phyloP scores from a whole-genome alignment of 2,797 vertebrate species.

The Zalophus californianus region DNA sequence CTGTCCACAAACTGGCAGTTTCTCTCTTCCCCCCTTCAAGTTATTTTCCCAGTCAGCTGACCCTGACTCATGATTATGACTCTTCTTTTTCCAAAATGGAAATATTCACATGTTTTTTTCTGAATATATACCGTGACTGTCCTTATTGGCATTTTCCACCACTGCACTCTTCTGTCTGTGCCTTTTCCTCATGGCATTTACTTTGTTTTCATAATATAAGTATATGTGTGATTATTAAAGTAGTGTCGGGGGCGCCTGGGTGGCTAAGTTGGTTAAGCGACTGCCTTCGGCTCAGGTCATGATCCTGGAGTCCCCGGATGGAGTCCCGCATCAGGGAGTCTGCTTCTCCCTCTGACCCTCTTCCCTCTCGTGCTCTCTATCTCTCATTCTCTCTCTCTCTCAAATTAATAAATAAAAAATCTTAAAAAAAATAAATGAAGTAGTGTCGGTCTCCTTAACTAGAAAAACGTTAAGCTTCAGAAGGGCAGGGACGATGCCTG shows the following conservation, averaged over 20 bases:
- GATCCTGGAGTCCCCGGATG: too few species aligned
- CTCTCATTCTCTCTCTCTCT: too few species aligned
- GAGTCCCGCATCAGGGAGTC: too few species aligned
- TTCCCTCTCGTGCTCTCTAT: too few species aligned
- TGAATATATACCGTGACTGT: neutral
- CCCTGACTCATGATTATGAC: constrained; percentile 18
- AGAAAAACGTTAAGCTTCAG: neutral
- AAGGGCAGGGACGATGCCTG: neutral
- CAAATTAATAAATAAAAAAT: too few species aligned
- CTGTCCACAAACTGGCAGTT: neutral
- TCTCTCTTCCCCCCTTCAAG: neutral
- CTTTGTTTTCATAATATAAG: constrained; percentile 23
- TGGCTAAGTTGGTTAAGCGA: too few species aligned
- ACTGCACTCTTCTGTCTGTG: neutral
- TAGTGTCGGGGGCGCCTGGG: neutral
- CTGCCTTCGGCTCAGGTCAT: too few species aligned
- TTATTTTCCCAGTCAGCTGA: constrained; percentile 21
- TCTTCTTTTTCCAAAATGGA: constrained; percentile 54
- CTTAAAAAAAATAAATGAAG: neutral
- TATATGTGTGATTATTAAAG: neutral
- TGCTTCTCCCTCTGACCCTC: too few species aligned
- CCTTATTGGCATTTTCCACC: neutral
- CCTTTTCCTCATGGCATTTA: neutral
- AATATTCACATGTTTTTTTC: neutral
- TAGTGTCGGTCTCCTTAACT: neutral